Evolutionary conservation across 1,140 invertebrate species (phyloP).

Genomic region (Galleria mellonella): DNA sequence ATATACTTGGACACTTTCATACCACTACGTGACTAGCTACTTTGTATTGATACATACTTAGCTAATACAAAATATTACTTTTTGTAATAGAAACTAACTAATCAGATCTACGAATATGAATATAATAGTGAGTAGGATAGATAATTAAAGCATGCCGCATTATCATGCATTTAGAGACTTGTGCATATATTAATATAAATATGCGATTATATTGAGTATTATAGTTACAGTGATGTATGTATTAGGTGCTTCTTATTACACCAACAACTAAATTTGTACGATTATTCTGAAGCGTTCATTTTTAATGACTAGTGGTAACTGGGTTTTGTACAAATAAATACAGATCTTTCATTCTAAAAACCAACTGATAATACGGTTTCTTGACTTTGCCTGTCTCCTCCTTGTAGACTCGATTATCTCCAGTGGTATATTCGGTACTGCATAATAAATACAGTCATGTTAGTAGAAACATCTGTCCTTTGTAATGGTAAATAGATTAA

Average conservation of each 20-base stretch:
- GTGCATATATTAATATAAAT: conserved; percentile 26
- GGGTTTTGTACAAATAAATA: conserved; percentile 36
- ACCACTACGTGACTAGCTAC: conserved; percentile 59
- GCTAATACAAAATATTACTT: conserved; percentile 9
- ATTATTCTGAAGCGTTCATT: conserved; percentile 49
- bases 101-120: conserved; percentile 25
- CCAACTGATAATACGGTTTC: conserved; percentile 74
- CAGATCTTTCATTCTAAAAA: conserved; percentile 66
- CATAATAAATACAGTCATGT: conserved; percentile 68
- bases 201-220: conserved; percentile 45
- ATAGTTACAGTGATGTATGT: conserved; percentile 30
- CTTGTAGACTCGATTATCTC: conserved; percentile 73
- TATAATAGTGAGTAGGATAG: conserved; percentile 20
- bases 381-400: conserved; percentile 72
- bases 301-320: conserved; percentile 48
- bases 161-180: conserved; percentile 50
- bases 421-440: conserved; percentile 76
- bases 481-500: no score
- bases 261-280: conserved; percentile 29
- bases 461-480: conserved; percentile 26
- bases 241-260: conserved; percentile 33
- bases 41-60: conserved; percentile 49
- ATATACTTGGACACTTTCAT: conserved; percentile 6
- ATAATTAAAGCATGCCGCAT: conserved; percentile 50
- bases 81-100: conserved; percentile 8